Base-by-base conservation (phyloP, 2,113 vertebrate species). In the Anser cygnoides region DNA sequence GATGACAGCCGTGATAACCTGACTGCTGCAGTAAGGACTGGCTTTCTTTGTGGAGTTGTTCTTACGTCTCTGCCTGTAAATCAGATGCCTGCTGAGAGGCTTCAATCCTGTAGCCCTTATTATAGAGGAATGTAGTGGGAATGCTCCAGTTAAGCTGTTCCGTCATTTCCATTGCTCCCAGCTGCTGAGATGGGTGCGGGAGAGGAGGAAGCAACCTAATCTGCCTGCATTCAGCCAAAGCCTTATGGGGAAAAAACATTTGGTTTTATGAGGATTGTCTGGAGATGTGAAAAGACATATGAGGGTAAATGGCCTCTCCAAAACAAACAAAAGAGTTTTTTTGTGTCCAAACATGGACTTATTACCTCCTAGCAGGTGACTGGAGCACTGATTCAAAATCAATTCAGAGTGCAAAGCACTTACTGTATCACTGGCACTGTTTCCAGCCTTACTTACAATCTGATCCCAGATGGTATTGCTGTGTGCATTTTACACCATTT, bases 211-310 rank as follows among this genome's bases (percentile, higher is more conserved):
- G 35, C 1, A 52, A 62, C 49, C 11, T 23, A 10, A 18, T 39
- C 21, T 58, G 33, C 0, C 2, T 18, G 29, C 1, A 0, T 13
- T 5, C n/a, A 63, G 58, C 54, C 52, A 9, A 25, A 71, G n/a
- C 13, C 2, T 1, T 4, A 2, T 4, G 18, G 43, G 44, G 57
- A 63, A 23, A 41, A 29, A 33, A 25, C 17, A 2, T 22, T 61
- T 0, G 3, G 15, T 65, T 66, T 90, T 52, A 21, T 26, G 58
- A 26, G 49, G n/a, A 68, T 54, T 39, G 43, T 39, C 61, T 72
- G 23, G 37, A 75, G 79, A 16, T 0, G 1, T 21, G 39, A 55
- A 84, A 41, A 49, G 49, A n/a, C 6, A 2, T 31, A 7, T 14
- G 19, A 57, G 35, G 31, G 35, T 39, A 35, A 21, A 35, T 29